phyloP scores from a whole-genome alignment of 1,140 invertebrate species.

The Anthonomus grandis region DNA sequence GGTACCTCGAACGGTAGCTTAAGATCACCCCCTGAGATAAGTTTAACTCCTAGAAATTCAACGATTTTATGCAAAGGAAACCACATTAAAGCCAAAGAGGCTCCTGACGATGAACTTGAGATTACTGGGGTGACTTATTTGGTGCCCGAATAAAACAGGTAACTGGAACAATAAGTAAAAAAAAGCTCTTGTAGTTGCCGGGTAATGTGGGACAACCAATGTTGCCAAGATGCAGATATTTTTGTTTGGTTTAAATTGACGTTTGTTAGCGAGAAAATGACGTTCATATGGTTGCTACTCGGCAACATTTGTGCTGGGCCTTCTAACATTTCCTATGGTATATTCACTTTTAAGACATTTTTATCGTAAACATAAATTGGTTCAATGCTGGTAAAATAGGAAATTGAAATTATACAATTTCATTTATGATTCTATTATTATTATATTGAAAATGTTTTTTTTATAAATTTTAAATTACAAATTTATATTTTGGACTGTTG shows the following conservation, averaged over 20 bases:
- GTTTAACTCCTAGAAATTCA: neutral
- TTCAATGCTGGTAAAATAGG: too few relatives aligned
- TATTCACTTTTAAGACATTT: neutral
- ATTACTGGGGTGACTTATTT: constrained; percentile 5
- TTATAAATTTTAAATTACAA: too few relatives aligned
- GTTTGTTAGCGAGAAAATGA: neutral
- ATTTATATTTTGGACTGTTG: too few relatives aligned
- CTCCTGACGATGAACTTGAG: constrained; percentile 3
- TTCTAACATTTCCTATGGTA: neutral
- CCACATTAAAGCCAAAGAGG: neutral
- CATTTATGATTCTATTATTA: too few relatives aligned
- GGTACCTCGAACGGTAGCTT: too few relatives aligned
- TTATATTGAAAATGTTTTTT: too few relatives aligned
- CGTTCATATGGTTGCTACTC: neutral
- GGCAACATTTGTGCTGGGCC: neutral
- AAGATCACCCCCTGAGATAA: too few relatives aligned
- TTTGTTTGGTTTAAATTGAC: neutral
- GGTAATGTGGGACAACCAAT: neutral
- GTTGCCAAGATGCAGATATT: neutral
- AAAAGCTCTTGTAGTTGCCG: neutral
- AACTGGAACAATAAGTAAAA: neutral
- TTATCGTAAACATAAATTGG: too few relatives aligned
- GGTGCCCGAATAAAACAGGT: neutral
- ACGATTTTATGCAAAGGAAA: neutral
- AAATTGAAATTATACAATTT: too few relatives aligned